phyloP scores from a whole-genome alignment of 2,797 vertebrate species.

The Lithobates pipiens region DNA sequence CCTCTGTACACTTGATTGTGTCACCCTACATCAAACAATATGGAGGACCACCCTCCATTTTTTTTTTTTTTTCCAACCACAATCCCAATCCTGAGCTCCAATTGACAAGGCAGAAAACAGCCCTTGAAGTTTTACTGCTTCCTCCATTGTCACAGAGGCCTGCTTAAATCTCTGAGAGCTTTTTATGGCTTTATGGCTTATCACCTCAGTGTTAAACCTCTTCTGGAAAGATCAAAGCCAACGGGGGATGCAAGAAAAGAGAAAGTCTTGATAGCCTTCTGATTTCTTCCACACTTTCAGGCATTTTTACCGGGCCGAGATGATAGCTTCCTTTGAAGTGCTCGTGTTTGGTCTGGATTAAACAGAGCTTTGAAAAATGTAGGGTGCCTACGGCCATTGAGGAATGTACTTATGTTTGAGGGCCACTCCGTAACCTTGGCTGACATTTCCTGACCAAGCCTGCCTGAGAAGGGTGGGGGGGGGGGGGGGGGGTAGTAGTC shows the following conservation, averaged over 20 bases:
- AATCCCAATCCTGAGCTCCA: not conserved
- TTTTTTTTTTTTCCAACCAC: conserved; percentile 6
- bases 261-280: not conserved
- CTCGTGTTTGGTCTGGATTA: too few species aligned
- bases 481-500: too few species aligned
- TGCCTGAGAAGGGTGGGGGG: not conserved
- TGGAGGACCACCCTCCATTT: not conserved
- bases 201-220: conserved; percentile 18
- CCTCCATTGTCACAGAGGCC: conserved; percentile 12
- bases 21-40: conserved; percentile 27
- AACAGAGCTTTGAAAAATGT: too few species aligned
- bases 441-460: not conserved
- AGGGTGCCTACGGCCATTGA: not conserved
- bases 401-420: not conserved
- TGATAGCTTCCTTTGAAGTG: not conserved
- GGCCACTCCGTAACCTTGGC: not conserved
- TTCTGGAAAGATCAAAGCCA: conserved; percentile 54
- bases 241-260: not conserved
- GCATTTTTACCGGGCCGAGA: not conserved
- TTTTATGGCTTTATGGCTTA: conserved; percentile 52
- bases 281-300: not conserved
- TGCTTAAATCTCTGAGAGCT: conserved; percentile 30
- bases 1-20: conserved; percentile 4
- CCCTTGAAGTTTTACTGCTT: conserved; percentile 25
- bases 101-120: conserved; percentile 15